Evolutionary conservation across 2,113 vertebrate species (phyloP), one percentile per base, ranked within the genome.

Genomic region (Fulica atra): DNA sequence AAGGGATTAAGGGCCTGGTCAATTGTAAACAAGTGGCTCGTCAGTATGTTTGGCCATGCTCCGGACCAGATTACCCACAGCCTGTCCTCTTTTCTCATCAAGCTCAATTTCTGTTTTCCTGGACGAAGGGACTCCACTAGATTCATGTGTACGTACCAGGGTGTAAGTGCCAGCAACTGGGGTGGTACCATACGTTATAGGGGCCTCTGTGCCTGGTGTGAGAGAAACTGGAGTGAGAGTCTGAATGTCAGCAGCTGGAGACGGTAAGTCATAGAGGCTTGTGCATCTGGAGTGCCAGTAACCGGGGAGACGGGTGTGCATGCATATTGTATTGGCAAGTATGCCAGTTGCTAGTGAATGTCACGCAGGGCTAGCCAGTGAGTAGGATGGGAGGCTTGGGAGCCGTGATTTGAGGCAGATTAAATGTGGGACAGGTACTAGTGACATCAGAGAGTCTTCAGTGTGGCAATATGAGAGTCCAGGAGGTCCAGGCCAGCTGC

Each of bases 221-320:
- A 53, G 48, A 77, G 72, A 78, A 13, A 40, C 24, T 57, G 68
- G 54, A 64, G 42, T 16, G 33, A 33, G 57, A 11, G n/a, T 36
- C 44, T 54, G 4, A 64, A 6, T 54, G 36, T 16, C n/a, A 51
- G 35, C 40, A 73, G 3, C 50, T 3, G 3, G 42, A 66, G 42
- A 25, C 26, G 4, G 0, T 25, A 42, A 74, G 31, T 33, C 35
- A 4, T 11, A 24, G 44, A 29, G 64, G 26, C 13, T 19, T 15
- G 13, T 42, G 63, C 48, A 7, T 26, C 51, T 33, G 73, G 29
- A 70, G 56, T 53, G 56, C 26, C 28, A 5, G 0, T n/a, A 13
- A 38, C 10, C n/a, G n/a, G 8, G 21, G 24, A 70, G 54, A 20
- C 9, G 0, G 2, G 29, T 29, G 26, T 10, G 19, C 0, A 0